Evolutionary conservation across 2,113 vertebrate species (phyloP).

Genomic region (Nesoenas mayeri): DNA sequence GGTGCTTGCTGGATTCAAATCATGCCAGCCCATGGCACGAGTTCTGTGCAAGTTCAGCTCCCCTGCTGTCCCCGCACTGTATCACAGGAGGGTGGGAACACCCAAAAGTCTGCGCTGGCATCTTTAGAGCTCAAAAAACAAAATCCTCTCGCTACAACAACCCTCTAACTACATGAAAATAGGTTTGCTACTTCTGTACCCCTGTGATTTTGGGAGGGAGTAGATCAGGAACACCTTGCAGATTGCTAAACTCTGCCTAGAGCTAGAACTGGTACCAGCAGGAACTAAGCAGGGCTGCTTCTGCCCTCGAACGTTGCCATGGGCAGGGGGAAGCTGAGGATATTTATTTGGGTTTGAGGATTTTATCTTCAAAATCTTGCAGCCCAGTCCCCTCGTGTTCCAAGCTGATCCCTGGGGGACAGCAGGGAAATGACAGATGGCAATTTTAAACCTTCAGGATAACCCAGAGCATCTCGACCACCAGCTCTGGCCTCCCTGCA

Average conservation of each 20-base stretch:
- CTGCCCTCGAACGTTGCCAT: background rate
- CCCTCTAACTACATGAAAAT: background rate
- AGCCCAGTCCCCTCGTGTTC: background rate
- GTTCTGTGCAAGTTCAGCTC: no score
- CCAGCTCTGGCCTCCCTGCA: background rate
- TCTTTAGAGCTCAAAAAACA: background rate
- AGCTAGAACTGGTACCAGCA: background rate
- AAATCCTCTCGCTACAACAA: background rate
- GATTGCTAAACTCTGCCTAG: background rate
- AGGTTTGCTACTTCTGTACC: background rate
- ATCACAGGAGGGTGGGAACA: background rate
- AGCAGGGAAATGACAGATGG: background rate
- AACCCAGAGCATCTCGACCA: background rate
- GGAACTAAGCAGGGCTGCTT: background rate
- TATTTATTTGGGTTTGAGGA: background rate
- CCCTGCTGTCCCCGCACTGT: background rate
- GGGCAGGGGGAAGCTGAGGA: background rate
- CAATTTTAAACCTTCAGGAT: background rate
- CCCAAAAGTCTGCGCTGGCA: rapidly evolving
- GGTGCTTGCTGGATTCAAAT: background rate
- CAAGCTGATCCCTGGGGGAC: background rate
- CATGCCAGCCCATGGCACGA: rapidly evolving
- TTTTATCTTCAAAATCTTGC: background rate
- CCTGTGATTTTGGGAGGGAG: background rate
- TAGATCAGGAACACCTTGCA: background rate